Percentiles rank a stretch among this genome's conserved stretches.
These are phyloP conservation scores for Leptinotarsa tumamoca DNA, from an alignment of 2,888 invertebrate species.

Conservation along the genomic window DNA sequence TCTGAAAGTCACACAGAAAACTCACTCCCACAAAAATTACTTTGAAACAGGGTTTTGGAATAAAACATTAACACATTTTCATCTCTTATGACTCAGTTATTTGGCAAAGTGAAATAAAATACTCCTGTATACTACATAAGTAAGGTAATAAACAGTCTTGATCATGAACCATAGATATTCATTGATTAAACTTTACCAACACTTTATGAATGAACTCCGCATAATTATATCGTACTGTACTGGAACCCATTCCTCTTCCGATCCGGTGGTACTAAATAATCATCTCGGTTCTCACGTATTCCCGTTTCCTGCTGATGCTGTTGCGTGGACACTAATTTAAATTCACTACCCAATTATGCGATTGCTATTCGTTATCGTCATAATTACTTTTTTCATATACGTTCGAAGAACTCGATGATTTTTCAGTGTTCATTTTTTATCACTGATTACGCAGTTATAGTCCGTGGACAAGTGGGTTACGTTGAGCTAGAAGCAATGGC, in stretches of 20 bases:
- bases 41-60: too few relatives aligned
- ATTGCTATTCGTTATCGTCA: constrained; percentile 20
- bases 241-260: neutral
- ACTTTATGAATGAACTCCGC: neutral
- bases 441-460: neutral
- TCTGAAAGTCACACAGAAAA: too few relatives aligned
- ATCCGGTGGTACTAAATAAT: constrained; percentile 15
- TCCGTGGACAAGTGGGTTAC: neutral
- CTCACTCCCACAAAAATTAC: too few relatives aligned
- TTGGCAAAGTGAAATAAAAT: too few relatives aligned
- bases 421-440: constrained; percentile 8
- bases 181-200: neutral
- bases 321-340: constrained; percentile 6
- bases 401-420: constrained; percentile 28
- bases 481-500: neutral
- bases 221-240: neutral
- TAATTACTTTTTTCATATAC: constrained; percentile 34
- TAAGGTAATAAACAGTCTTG: neutral
- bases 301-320: constrained; percentile 17
- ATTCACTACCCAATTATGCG: constrained; percentile 18
- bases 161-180: neutral
- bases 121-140: too few relatives aligned
- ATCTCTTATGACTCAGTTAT: too few relatives aligned
- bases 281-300: constrained; percentile 20
- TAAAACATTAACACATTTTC: too few relatives aligned